Conservation (phyloP, 2,888 invertebrate species). For the Proisotoma minuta region DNA sequence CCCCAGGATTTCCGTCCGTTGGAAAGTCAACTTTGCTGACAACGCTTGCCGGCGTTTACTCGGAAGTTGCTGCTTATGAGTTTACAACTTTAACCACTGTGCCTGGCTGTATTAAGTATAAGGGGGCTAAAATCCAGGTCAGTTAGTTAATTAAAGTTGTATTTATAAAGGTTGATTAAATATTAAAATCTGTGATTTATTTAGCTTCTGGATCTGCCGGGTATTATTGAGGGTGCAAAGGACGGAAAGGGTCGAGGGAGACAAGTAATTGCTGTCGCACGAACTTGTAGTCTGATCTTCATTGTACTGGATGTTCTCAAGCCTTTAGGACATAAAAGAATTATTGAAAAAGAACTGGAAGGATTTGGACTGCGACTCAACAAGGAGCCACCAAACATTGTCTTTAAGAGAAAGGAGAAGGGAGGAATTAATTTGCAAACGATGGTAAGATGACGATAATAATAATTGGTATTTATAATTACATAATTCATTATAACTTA, state of each 20-base stretch:
- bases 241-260: slow-evolving; percentile 98
- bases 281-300: slow-evolving; percentile 96
- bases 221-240: slow-evolving; percentile 99
- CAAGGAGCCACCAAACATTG: slow-evolving; percentile 95
- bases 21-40: slow-evolving; percentile 96
- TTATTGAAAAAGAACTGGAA: slow-evolving; percentile 96
- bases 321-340: slow-evolving; percentile 90
- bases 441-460: slow-evolving; percentile 59
- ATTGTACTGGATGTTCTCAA: slow-evolving; percentile 96
- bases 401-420: slow-evolving; percentile 94
- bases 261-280: slow-evolving; percentile 97
- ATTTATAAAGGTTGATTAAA: background rate
- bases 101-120: slow-evolving; percentile 97
- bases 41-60: slow-evolving; percentile 98
- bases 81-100: slow-evolving; percentile 99
- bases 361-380: slow-evolving; percentile 95
- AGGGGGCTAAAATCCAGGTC: slow-evolving; percentile 98
- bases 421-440: slow-evolving; percentile 94
- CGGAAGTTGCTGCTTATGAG: slow-evolving; percentile 98
- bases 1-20: slow-evolving; percentile 90
- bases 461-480: background rate
- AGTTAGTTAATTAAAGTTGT: background rate
- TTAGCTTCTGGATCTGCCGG: slow-evolving; percentile 93
- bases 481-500: background rate
- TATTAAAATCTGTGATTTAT: slow-evolving; percentile 26